These are phyloP conservation scores for Centrocercus urophasianus DNA, from an alignment of 2,113 vertebrate species.

Conservation along the genomic window DNA sequence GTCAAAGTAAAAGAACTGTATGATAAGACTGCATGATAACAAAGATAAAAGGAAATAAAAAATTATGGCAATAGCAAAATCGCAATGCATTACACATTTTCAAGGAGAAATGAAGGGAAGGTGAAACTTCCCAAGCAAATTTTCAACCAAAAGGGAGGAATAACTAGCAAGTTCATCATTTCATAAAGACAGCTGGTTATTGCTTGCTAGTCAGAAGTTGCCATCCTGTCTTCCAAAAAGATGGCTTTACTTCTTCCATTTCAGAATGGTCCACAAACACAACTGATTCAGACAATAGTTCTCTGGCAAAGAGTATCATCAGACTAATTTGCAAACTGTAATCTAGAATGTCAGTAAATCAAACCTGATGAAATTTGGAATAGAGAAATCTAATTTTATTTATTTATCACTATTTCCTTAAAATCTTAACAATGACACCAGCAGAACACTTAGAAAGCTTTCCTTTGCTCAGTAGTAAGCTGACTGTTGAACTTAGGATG, in stretches of 20 bases:
- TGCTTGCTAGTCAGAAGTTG: neutral
- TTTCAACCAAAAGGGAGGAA: neutral
- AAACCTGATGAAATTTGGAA: slow-evolving; percentile 1
- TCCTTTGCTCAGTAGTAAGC: neutral
- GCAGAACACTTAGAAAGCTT: slow-evolving; percentile 8
- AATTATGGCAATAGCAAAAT: neutral
- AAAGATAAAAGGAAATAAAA: slow-evolving; percentile 24
- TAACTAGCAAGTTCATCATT: slow-evolving; percentile 16
- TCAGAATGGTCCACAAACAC: neutral
- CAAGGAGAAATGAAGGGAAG: neutral
- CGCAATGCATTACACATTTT: neutral
- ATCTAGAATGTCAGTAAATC: neutral
- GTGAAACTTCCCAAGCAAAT: neutral
- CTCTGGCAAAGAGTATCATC: neutral
- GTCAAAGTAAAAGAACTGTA: neutral
- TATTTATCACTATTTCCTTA: neutral
- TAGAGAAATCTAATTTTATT: neutral
- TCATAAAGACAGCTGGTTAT: neutral
- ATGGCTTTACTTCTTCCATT: neutral
- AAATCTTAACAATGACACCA: neutral
- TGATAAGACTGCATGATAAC: neutral
- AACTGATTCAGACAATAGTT: neutral
- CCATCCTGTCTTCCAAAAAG: neutral
- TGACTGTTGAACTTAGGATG: neutral
- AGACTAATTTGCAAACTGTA: slow-evolving; percentile 1